phyloP scores from a whole-genome alignment of 2,113 vertebrate species.

The Lipophrys pholis region DNA sequence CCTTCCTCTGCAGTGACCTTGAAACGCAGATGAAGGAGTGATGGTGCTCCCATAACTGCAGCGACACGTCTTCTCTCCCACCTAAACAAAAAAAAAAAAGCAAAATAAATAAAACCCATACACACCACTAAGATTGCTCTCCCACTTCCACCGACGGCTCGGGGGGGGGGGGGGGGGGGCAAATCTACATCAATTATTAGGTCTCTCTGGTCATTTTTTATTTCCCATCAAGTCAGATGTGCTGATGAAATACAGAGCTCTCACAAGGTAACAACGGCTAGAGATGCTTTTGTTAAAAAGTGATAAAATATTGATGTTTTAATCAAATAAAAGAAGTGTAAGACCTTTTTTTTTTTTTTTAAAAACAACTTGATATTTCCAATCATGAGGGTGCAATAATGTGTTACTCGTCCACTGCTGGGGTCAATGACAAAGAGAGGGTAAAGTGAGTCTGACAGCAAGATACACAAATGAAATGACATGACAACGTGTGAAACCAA shows the following conservation, averaged over 20 bases:
- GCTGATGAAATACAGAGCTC: conserved; percentile 66
- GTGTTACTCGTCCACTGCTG: neutral
- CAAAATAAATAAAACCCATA: neutral
- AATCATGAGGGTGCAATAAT: neutral
- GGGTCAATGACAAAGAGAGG: conserved; percentile 15
- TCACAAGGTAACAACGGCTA: conserved; percentile 41
- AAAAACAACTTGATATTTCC: neutral
- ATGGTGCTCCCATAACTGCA: conserved; percentile 55
- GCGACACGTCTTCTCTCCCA: conserved; percentile 24
- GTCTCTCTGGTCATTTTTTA: conserved; percentile 65
- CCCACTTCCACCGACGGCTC: conserved; percentile 47
- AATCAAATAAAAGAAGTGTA: neutral
- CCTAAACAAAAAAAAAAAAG: neutral
- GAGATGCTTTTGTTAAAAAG: neutral
- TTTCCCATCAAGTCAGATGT: conserved; percentile 65
- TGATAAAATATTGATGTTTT: neutral
- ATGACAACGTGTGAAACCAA: conserved; percentile 70
- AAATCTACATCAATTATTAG: conserved; percentile 77
- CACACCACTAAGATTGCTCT: conserved; percentile 44
- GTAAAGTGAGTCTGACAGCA: conserved; percentile 36
- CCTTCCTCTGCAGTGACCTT: conserved; percentile 77
- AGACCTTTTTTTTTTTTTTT: no score
- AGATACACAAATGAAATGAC: conserved; percentile 45
- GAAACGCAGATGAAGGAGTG: conserved; percentile 67
- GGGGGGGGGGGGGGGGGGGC: conserved; percentile 26